A percentile compares a stretch with the other conserved stretches of the same genome.
phyloP scores from a whole-genome alignment of 2,797 vertebrate species.

The Coilia nasus region DNA sequence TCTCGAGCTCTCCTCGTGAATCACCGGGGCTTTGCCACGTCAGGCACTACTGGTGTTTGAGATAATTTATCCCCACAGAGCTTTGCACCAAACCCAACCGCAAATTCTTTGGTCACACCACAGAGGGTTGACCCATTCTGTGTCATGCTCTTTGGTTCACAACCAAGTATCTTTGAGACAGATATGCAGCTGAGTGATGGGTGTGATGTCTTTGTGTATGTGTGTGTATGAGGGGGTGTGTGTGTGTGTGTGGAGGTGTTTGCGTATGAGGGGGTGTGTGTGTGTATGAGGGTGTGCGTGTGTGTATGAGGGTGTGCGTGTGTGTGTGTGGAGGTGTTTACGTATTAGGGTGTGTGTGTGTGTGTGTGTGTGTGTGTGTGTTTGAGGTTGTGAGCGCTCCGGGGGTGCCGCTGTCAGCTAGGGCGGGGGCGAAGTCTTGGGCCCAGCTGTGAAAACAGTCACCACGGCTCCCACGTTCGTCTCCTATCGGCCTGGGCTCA shows the following conservation, averaged over 20 bases:
- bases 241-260: background rate
- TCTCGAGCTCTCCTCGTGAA: conserved; percentile 6
- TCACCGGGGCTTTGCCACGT: conserved; percentile 21
- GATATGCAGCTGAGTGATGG: conserved; percentile 10
- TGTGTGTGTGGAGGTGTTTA: conserved; percentile 35
- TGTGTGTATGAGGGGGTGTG: background rate
- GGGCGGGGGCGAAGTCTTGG: conserved; percentile 75
- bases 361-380: conserved; percentile 35
- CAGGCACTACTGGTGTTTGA: conserved; percentile 23
- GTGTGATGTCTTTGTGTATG: background rate
- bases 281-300: background rate
- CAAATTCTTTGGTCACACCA: background rate
- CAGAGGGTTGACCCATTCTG: background rate
- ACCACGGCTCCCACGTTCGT: conserved; percentile 72
- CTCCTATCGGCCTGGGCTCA: conserved; percentile 47
- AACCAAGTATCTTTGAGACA: background rate
- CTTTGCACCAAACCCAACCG: background rate
- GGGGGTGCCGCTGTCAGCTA: conserved; percentile 74
- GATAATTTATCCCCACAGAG: background rate
- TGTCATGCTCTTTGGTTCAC: conserved; percentile 18
- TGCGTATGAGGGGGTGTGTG: background rate
- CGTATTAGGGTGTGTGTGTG: background rate
- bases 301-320: background rate
- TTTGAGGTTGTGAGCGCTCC: conserved; percentile 39
- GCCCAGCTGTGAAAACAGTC: conserved; percentile 86